Base-by-base conservation (phyloP, 2,113 vertebrate genomes). In the Acinonyx jubatus region DNA sequence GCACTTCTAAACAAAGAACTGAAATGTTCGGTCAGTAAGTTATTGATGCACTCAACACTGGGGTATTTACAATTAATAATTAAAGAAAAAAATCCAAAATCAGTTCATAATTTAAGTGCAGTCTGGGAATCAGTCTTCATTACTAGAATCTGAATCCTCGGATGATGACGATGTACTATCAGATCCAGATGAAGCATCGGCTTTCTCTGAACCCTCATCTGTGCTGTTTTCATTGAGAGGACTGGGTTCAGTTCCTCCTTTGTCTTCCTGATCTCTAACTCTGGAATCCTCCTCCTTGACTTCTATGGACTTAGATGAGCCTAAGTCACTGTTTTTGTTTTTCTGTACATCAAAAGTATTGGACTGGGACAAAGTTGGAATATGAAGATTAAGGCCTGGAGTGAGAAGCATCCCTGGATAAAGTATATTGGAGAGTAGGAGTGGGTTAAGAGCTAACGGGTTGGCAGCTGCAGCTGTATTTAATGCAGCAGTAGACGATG, bases 401-500 rank as follows among this genome's bases (percentile, higher is more conserved):
- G 99, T 99, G 99, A 99, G 99, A 99, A 99, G 99, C 99, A 99
- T 99, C 99, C 99, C 99, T 99, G 99, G 99, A 98, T 99, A 99
- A 99, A 99, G 99, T 99, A 99, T 99, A 98, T 99, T 99, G 98
- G 99, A 99, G 97, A 99, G 99, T 98, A 99, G 99, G 96, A 99
- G 99, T 95, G 99, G 99, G 99, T 99, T 99, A 98, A 99, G 99
- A 98, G 99, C 99, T 97, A 99, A 98, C 16, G 99, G 98, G 98
- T 98, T 99, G 98, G 99, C 98, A 97, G 99, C 98, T 88, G 99
- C 98, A 66, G 99, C 99, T 98, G 99, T 99, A 98, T 55, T 97
- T 82, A 98, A 98, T 97, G 99, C 99, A 97, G 99, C 98, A 65
- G 99, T 97, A 78, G 99, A 99, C 89, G 99, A 99, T 29, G 99